Evolutionary conservation across 2,888 invertebrate genomes (phyloP).

Genomic region (Polyommatus iphigenia): DNA sequence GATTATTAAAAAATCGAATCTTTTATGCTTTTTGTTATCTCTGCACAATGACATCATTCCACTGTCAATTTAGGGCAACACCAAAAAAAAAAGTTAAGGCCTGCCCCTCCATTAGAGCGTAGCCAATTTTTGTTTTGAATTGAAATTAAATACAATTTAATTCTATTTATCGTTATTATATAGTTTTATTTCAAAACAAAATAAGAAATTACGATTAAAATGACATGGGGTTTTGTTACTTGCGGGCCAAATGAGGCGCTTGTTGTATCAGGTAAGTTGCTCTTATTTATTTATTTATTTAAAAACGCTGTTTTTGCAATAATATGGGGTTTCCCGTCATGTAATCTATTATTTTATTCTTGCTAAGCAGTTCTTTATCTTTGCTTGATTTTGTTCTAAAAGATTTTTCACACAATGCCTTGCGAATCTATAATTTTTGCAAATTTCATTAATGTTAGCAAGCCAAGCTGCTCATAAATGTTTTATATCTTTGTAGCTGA

Average conservation of each 20-base stretch:
- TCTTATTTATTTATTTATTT: constrained; percentile 8
- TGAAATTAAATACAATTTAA: constrained; percentile 38
- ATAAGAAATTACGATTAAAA: constrained; percentile 49
- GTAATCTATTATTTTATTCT: background rate
- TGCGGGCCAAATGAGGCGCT: constrained; percentile 97
- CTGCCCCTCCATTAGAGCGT: constrained; percentile 38
- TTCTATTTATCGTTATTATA: constrained; percentile 51
- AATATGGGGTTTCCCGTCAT: background rate
- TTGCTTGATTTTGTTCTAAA: background rate
- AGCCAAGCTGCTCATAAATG: background rate
- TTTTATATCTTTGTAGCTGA: background rate
- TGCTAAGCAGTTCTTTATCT: background rate
- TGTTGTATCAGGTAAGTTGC: constrained; percentile 91
- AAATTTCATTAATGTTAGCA: background rate
- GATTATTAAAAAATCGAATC: too few relatives aligned
- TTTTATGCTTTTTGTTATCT: background rate
- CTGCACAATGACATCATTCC: constrained; percentile 13
- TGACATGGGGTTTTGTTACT: constrained; percentile 95
- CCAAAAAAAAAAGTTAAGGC: background rate
- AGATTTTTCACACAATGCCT: background rate
- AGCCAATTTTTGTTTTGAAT: constrained; percentile 61
- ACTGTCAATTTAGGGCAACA: background rate
- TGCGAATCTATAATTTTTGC: background rate
- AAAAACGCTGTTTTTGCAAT: background rate
- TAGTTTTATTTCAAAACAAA: constrained; percentile 46